Evolutionary conservation across 2,888 invertebrate genomes (phyloP).

Genomic region (Iphiclides podalirius): DNA sequence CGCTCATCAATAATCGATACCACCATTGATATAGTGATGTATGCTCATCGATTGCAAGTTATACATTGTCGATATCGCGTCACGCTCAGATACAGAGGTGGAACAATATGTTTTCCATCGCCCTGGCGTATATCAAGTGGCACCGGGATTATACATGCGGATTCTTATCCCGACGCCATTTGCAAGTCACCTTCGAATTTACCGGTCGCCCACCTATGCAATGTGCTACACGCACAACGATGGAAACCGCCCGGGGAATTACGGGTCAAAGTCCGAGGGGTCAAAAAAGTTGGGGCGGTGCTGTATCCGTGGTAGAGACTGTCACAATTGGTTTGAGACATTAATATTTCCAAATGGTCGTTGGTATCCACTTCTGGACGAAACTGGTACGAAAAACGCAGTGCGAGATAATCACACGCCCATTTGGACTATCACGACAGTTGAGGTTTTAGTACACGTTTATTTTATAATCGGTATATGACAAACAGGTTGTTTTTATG

Average conservation of each 20-base stretch:
- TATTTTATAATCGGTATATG: too few relatives aligned
- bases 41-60: slow-evolving; percentile 14
- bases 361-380: too few relatives aligned
- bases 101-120: slow-evolving; percentile 17
- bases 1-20: background rate
- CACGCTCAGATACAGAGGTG: slow-evolving; percentile 5
- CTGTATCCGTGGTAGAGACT: too few relatives aligned
- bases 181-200: slow-evolving; percentile 60
- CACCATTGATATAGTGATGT: background rate
- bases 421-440: too few relatives aligned
- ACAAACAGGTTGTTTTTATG: too few relatives aligned
- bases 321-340: too few relatives aligned
- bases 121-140: slow-evolving; percentile 20
- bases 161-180: slow-evolving; percentile 37
- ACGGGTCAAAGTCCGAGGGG: background rate
- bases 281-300: background rate
- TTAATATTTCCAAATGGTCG: too few relatives aligned
- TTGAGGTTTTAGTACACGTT: too few relatives aligned
- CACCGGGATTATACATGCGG: slow-evolving; percentile 41
- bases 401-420: too few relatives aligned
- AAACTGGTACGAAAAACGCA: too few relatives aligned
- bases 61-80: slow-evolving; percentile 1
- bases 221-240: slow-evolving; percentile 3
- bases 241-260: background rate
- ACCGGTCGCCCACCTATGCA: slow-evolving; percentile 33